Percentiles rank a stretch among this genome's conserved stretches.
Evolutionary conservation across 2,888 invertebrate species (phyloP).

Genomic region (Torymus texanus): DNA sequence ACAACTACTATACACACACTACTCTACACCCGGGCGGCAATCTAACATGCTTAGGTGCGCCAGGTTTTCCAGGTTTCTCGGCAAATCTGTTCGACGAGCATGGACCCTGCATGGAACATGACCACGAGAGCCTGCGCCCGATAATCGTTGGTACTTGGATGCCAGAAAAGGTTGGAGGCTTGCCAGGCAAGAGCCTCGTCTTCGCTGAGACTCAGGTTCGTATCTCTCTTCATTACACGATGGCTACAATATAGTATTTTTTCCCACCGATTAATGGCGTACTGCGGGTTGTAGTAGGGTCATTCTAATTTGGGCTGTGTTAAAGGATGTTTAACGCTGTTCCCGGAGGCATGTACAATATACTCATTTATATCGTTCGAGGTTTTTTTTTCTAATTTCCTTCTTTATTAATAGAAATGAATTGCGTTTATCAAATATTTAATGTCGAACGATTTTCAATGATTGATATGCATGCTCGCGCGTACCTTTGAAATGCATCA

Average conservation of each 20-base stretch:
- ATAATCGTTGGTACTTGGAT: constrained; percentile 93
- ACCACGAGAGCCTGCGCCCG: constrained; percentile 89
- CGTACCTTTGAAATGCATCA: too few relatives aligned
- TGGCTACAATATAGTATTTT: constrained; percentile 51
- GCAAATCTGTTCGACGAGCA: constrained; percentile 77
- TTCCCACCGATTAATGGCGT: constrained; percentile 50
- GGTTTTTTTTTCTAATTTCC: too few relatives aligned
- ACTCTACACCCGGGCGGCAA: background rate
- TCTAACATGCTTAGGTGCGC: constrained; percentile 33
- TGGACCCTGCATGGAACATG: constrained; percentile 88
- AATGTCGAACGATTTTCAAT: too few relatives aligned
- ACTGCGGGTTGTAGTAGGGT: background rate
- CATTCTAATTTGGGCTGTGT: too few relatives aligned
- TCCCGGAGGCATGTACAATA: too few relatives aligned
- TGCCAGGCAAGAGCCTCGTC: constrained; percentile 87
- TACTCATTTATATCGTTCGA: too few relatives aligned
- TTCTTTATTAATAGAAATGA: too few relatives aligned
- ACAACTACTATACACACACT: too few relatives aligned
- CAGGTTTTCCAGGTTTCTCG: constrained; percentile 78
- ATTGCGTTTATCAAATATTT: too few relatives aligned
- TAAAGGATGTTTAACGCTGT: too few relatives aligned
- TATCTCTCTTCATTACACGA: background rate
- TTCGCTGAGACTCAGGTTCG: constrained; percentile 92
- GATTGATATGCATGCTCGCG: too few relatives aligned
- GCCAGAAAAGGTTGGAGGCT: constrained; percentile 90